Base-by-base conservation (phyloP, 2,113 vertebrate genomes). In the Trogon melanurus region DNA sequence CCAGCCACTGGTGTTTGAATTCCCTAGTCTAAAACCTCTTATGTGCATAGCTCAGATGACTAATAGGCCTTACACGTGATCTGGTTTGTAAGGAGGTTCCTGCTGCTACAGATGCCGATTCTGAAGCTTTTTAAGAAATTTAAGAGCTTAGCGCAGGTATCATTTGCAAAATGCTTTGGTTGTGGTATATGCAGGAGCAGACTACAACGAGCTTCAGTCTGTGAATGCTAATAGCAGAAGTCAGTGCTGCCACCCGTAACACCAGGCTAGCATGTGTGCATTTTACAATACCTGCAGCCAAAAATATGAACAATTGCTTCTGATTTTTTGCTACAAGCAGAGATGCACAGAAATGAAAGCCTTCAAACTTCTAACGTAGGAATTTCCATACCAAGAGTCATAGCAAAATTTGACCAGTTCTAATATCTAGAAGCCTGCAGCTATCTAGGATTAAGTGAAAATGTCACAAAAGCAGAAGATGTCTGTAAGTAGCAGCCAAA, bases 41-140 rank as follows among this genome's bases (percentile, higher is more conserved):
- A 1, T 6, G 1, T 11, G 2, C 10, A 5, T 32, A 79, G 53
- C 79, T 92, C 36, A 51, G 41, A 53, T 0, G 1, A 56, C 45
- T 65, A 47, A 64, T 11, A 67, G 12, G 8, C 47, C 30, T 85
- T 82, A 48, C 26, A 34, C 0, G 0, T 38, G 53, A 19, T 70
- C 11, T 47, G 51, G 5, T 83, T 88, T 70, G 26, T 45, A n/a
- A 90, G 50, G 60, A 64, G 30, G 19, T n/a, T 82, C 16, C 58
- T 73, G 47, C 58, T 71, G 57, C 51, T 70, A 29, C 20, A 54
- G 62, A 16, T 45, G 5, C 29, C 58, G 79, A 10, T 83, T 80
- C 51, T 74, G 51, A 91, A 81, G 70, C 19, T 6, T 32, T 81
- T 26, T 44, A 45, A 90, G 64, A 72, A 54, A 57, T 70, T 6